phyloP scores from a whole-genome alignment of 2,888 invertebrate species.

The Caenorhabditis imperialis region DNA sequence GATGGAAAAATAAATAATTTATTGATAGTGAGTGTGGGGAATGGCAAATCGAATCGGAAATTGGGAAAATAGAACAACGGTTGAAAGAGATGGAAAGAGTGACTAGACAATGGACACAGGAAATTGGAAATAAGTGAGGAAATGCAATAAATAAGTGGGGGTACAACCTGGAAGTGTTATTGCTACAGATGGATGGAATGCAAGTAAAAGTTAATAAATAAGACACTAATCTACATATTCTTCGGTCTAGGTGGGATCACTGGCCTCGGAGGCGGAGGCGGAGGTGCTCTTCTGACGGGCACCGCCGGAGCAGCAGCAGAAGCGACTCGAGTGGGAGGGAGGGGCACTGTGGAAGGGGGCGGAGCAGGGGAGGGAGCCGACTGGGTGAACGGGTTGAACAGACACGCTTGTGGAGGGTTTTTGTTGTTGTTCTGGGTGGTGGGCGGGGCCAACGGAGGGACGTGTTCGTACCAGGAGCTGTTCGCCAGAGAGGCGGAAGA shows the following conservation, averaged over 20 bases:
- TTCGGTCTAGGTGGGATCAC: conserved; percentile 60
- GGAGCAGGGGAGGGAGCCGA: conserved; percentile 30
- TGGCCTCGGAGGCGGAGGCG: conserved; percentile 58
- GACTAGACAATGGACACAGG: conserved; percentile 38
- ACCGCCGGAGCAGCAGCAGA: conserved; percentile 29
- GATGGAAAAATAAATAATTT: conserved; percentile 11
- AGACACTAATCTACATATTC: conserved; percentile 36
- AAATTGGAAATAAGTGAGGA: conserved; percentile 15
- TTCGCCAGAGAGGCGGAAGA: conserved; percentile 43
- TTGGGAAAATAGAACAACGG: conserved; percentile 10
- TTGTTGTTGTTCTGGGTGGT: conserved; percentile 23
- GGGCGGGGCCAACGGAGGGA: conserved; percentile 47
- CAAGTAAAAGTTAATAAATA: conserved; percentile 7
- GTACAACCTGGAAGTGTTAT: conserved; percentile 24
- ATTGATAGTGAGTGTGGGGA: conserved; percentile 4
- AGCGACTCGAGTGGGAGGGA: conserved; percentile 27
- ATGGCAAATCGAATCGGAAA: conserved; percentile 34
- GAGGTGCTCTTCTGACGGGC: conserved; percentile 59
- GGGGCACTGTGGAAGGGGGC: conserved; percentile 15
- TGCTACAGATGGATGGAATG: conserved; percentile 30
- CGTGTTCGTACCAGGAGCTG: conserved; percentile 49
- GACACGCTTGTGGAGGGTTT: conserved; percentile 23
- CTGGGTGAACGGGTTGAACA: conserved; percentile 54
- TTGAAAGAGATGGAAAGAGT: neutral
- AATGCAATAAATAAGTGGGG: conserved; percentile 38